These are phyloP conservation scores for Drosophila picticornis DNA, from an alignment of 2,888 invertebrate species.

Conservation along the genomic window DNA sequence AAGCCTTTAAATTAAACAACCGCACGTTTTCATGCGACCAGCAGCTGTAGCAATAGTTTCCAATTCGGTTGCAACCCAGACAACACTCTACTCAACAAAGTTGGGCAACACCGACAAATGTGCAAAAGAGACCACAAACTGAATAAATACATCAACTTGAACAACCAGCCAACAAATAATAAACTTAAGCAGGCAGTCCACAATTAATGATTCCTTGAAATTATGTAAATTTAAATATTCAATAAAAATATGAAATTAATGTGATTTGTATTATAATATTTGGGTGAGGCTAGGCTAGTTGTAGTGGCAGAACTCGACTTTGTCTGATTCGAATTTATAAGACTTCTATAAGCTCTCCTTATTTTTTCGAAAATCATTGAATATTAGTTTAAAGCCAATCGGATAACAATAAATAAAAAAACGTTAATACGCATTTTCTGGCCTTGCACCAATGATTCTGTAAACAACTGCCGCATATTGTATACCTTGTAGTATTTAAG, in stretches of 20 bases:
- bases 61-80: conserved; percentile 8
- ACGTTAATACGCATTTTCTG: neutral
- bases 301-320: neutral
- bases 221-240: neutral
- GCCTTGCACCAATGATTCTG: neutral
- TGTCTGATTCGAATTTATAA: neutral
- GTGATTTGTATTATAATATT: neutral
- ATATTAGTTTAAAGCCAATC: neutral
- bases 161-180: neutral
- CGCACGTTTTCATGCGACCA: conserved; percentile 62
- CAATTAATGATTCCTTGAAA: conserved; percentile 1
- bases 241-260: neutral
- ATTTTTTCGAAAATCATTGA: neutral
- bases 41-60: conserved; percentile 8
- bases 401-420: neutral
- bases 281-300: neutral
- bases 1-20: conserved; percentile 70
- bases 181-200: neutral
- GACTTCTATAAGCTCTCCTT: neutral
- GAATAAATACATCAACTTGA: neutral
- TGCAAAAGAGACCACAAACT: conserved; percentile 20
- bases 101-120: conserved; percentile 56
- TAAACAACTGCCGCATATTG: neutral
- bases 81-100: conserved; percentile 43
- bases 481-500: neutral